These are phyloP conservation scores for Papilio elwesi DNA, from an alignment of 2,888 invertebrate genomes.

Conservation along the genomic window DNA sequence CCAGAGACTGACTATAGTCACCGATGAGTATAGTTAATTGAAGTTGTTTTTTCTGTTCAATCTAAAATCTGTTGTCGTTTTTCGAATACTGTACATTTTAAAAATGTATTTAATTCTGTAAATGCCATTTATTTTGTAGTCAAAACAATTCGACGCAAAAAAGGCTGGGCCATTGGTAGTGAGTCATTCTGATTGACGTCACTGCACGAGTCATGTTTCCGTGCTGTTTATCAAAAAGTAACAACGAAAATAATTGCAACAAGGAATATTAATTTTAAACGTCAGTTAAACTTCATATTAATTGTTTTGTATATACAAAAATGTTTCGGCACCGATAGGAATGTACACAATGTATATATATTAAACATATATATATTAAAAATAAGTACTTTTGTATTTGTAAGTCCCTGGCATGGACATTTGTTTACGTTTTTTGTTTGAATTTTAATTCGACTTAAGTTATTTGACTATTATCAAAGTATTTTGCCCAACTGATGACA, in stretches of 20 bases:
- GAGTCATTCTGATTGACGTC: background rate
- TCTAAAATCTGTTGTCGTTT: background rate
- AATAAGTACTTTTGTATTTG: too few species aligned
- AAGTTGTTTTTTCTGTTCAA: background rate
- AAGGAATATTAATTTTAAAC: background rate
- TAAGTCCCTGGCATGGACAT: too few species aligned
- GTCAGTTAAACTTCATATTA: background rate
- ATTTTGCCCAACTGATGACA: too few species aligned
- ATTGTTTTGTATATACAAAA: background rate
- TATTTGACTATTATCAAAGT: too few species aligned
- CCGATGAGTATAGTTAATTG: too few species aligned
- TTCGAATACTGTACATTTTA: background rate
- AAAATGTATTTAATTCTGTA: conserved; percentile 1
- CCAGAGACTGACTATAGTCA: too few species aligned
- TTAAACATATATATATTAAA: too few species aligned
- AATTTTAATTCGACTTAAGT: too few species aligned
- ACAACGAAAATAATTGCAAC: background rate
- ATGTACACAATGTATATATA: too few species aligned
- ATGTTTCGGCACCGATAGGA: too few species aligned
- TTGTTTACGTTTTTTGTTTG: too few species aligned
- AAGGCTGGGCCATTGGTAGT: background rate
- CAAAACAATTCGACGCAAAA: conserved; percentile 7
- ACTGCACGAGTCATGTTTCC: background rate
- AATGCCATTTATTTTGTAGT: conserved; percentile 7
- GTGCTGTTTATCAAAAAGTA: conserved; percentile 9